Evolutionary conservation across 2,888 invertebrate species (phyloP).

Genomic region (Eilema caniola): DNA sequence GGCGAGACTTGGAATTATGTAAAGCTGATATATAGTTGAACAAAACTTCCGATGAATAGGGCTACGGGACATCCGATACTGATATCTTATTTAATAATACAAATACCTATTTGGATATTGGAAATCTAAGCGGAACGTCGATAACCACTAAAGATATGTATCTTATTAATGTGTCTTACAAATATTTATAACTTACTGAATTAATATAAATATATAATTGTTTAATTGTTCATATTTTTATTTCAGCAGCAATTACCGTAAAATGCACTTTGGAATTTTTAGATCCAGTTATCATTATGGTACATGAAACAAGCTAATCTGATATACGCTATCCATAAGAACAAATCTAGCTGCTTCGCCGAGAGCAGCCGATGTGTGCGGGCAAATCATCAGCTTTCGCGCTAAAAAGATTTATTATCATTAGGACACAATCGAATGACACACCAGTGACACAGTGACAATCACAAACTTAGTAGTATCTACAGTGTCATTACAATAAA

Average conservation of each 20-base stretch:
- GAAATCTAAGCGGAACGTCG: not conserved
- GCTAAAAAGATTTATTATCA: not conserved
- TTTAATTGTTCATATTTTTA: too few relatives aligned
- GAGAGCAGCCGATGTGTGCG: not conserved
- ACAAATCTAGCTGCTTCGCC: not conserved
- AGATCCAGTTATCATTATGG: too few relatives aligned
- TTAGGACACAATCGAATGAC: not conserved
- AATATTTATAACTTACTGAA: not conserved
- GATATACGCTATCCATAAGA: not conserved
- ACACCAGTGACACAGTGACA: not conserved
- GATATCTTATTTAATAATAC: not conserved
- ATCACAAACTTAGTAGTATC: not conserved
- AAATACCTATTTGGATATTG: conserved; percentile 6
- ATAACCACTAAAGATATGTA: not conserved
- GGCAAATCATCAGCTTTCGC: not conserved
- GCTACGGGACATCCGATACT: conserved; percentile 8
- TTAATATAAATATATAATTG: not conserved
- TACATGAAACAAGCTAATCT: too few relatives aligned
- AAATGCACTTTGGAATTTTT: too few relatives aligned
- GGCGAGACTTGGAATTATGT: conserved; percentile 9
- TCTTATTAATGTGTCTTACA: not conserved
- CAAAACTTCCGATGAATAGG: conserved; percentile 3
- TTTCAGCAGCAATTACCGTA: too few relatives aligned
- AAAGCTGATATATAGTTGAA: conserved; percentile 17
- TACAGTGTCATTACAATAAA: not conserved